These are phyloP conservation scores for Enteromius mattozi DNA, from an alignment of 2,797 vertebrate species.

Conservation along the genomic window DNA sequence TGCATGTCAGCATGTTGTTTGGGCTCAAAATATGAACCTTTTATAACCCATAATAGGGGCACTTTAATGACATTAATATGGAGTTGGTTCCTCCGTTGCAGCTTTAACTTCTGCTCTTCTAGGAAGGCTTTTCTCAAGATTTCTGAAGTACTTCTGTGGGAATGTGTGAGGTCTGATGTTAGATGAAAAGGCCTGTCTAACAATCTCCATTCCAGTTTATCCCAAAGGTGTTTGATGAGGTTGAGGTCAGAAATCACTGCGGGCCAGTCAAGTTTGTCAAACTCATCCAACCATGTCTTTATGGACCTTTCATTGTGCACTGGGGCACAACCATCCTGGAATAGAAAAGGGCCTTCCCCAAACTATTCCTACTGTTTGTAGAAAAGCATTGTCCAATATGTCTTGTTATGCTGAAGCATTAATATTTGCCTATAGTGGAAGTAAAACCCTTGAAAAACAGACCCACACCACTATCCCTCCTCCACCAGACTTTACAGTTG, in stretches of 20 bases:
- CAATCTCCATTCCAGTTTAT: not conserved
- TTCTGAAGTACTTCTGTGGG: not conserved
- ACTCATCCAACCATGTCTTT: not conserved
- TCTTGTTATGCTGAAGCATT: not conserved
- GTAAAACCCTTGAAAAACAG: not conserved
- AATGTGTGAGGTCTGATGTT: not conserved
- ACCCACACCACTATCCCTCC: not conserved
- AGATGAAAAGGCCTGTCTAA: not conserved
- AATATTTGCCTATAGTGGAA: not conserved
- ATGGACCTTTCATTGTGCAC: not conserved
- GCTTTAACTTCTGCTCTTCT: not conserved
- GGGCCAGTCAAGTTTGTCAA: not conserved
- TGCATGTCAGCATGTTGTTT: no score
- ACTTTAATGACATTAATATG: not conserved
- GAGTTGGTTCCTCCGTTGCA: not conserved
- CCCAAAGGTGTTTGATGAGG: not conserved
- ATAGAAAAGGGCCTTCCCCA: not conserved
- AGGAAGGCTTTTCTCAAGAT: not conserved
- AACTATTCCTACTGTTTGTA: not conserved
- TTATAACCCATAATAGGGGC: no score
- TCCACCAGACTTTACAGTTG: not conserved
- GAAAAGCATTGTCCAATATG: not conserved
- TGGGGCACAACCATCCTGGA: not conserved
- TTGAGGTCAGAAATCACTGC: not conserved
- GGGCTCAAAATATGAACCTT: no score